Conservation (phyloP, 2,888 invertebrate species). For the Mythimna ferrago region DNA sequence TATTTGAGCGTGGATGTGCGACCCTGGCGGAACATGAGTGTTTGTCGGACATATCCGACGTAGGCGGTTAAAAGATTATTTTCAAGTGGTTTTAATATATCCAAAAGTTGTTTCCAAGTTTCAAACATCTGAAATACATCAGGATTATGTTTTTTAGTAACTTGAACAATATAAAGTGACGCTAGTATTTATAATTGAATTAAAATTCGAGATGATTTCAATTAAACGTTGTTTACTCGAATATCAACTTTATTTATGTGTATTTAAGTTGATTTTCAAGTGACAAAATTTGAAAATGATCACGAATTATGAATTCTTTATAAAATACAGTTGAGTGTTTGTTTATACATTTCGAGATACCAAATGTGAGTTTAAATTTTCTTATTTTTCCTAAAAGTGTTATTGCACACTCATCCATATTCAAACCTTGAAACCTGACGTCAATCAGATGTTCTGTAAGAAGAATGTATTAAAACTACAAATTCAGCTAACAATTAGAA, state of each 20-base stretch:
- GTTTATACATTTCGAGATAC: not conserved
- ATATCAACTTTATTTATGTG: not conserved
- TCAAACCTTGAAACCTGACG: slow-evolving; percentile 40
- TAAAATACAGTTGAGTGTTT: not conserved
- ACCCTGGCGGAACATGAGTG: too few relatives aligned
- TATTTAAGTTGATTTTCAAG: not conserved
- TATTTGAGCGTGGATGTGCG: too few relatives aligned
- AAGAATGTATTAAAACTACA: slow-evolving; percentile 54
- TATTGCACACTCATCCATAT: slow-evolving; percentile 34
- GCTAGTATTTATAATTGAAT: too few relatives aligned
- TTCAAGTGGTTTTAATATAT: slow-evolving; percentile 1
- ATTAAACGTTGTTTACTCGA: not conserved
- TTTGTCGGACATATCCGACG: too few relatives aligned
- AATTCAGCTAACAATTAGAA: slow-evolving; percentile 63
- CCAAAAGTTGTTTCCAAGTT: slow-evolving; percentile 39
- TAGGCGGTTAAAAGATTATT: not conserved
- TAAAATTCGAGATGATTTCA: not conserved
- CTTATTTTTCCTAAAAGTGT: not conserved
- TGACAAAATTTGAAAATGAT: not conserved
- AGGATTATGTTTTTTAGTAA: slow-evolving; percentile 30
- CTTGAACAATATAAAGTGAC: not conserved
- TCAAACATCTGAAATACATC: slow-evolving; percentile 31
- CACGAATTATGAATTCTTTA: not conserved
- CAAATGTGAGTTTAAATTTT: not conserved
- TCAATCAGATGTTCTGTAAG: slow-evolving; percentile 41